A percentile compares a stretch with the other conserved stretches of the same genome.
Conservation (phyloP, 2,113 vertebrate species). For the pig (Sus scrofa) region T2T-Sscrofa CM000824.6:230855001-230855500, state of each 20-base stretch:
- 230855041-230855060: background rate
- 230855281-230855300: background rate
- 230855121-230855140: too few species aligned
- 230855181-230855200: background rate
- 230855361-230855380: background rate
- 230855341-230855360: background rate
- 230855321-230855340: accelerated
- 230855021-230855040: background rate
- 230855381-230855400: too few species aligned
- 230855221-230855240: background rate
- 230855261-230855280: accelerated
- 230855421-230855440: too few species aligned
- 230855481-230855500: background rate
- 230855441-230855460: too few species aligned
- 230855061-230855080: background rate
- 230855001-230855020: accelerated
- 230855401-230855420: background rate
- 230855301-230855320: accelerated
- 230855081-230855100: background rate
- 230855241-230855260: background rate
- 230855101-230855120: accelerated
- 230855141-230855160: background rate
- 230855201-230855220: background rate
- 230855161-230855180: too few species aligned
- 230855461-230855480: background rate